These are phyloP conservation scores for Alsophila aescularia DNA, from an alignment of 2,888 invertebrate genomes.

Conservation along the genomic window DNA sequence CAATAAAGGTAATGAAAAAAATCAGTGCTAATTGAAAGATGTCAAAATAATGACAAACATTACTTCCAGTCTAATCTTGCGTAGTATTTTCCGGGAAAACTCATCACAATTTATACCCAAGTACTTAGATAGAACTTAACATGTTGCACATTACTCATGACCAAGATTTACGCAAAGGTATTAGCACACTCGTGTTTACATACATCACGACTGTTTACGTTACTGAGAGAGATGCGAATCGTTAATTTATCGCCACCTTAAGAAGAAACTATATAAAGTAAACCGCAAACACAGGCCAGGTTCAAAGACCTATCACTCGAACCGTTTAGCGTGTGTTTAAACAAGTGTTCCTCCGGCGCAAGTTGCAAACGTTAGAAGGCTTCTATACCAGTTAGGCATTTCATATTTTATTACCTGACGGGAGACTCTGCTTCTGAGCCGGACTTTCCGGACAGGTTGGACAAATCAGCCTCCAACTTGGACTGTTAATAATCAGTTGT, in stretches of 20 bases:
- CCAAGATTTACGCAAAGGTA: conserved; percentile 56
- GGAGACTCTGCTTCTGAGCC: too few species aligned
- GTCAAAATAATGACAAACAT: too few species aligned
- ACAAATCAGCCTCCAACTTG: too few species aligned
- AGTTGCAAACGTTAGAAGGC: conserved; percentile 62
- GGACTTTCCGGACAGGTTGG: too few species aligned
- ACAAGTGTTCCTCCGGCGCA: conserved; percentile 68
- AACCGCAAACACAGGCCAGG: conserved; percentile 74
- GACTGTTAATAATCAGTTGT: neutral
- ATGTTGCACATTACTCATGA: conserved; percentile 32
- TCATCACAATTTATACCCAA: neutral
- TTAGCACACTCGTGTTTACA: conserved; percentile 68
- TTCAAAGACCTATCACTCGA: conserved; percentile 81
- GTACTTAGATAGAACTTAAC: conserved; percentile 26
- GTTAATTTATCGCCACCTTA: conserved; percentile 81
- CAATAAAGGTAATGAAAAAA: too few species aligned
- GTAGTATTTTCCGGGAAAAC: too few species aligned
- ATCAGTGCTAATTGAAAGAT: too few species aligned
- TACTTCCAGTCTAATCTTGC: too few species aligned
- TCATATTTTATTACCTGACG: conserved; percentile 15
- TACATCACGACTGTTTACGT: conserved; percentile 72
- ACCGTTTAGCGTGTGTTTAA: conserved; percentile 74
- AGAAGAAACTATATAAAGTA: conserved; percentile 77
- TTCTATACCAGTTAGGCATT: conserved; percentile 40
- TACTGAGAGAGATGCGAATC: conserved; percentile 76